Evolutionary conservation across 2,113 vertebrate species (phyloP).

Genomic region (Laticauda laticaudata): DNA sequence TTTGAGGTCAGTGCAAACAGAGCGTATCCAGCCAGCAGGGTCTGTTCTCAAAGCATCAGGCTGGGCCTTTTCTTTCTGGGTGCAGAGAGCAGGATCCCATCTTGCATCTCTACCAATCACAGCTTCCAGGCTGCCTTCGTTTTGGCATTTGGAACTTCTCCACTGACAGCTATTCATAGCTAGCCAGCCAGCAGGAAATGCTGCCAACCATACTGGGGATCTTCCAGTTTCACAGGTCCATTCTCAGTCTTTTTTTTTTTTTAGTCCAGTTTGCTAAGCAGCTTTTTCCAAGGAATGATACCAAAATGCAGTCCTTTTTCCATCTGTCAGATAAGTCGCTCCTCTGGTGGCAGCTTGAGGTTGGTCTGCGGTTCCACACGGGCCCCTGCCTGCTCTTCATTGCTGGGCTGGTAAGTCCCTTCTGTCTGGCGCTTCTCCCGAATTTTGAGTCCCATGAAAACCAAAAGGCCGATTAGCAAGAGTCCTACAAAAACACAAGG

Average conservation of each 20-base stretch:
- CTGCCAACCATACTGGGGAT: too few relatives aligned
- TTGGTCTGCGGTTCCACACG: constrained; percentile 70
- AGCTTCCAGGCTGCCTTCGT: background rate
- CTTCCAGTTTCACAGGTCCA: background rate
- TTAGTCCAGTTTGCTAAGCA: background rate
- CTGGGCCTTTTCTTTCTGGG: background rate
- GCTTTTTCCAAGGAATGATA: background rate
- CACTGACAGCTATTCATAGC: background rate
- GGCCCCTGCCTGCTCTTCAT: constrained; percentile 76
- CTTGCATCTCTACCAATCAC: background rate
- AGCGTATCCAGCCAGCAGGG: background rate
- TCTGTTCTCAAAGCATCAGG: background rate
- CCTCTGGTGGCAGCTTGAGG: constrained; percentile 83
- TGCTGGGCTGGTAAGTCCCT: constrained; percentile 82
- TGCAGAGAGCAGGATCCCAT: background rate
- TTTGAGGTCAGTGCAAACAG: background rate
- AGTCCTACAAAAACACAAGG: constrained; percentile 73
- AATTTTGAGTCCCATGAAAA: constrained; percentile 70
- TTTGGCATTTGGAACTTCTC: background rate
- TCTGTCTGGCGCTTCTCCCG: constrained; percentile 79
- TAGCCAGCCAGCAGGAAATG: background rate
- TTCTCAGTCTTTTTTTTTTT: background rate
- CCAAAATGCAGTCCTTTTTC: background rate
- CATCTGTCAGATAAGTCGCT: constrained; percentile 80
- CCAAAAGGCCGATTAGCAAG: constrained; percentile 67